These are phyloP conservation scores for Trichopria drosophilae DNA, from an alignment of 2,888 invertebrate species.

Conservation along the genomic window DNA sequence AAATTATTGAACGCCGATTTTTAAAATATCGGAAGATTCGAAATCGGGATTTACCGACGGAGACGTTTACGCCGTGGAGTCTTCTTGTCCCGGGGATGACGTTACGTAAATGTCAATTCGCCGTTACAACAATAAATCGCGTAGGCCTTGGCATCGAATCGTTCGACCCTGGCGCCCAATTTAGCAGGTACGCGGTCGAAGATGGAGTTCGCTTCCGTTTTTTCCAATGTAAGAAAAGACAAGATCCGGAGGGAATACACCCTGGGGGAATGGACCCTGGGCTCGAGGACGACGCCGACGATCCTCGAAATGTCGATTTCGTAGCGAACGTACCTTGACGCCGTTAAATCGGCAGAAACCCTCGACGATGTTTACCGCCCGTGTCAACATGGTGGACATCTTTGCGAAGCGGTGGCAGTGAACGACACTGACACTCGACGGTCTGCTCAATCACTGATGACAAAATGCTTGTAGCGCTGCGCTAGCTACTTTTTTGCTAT, in stretches of 20 bases:
- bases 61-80: too few relatives aligned
- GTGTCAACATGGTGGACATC: conserved; percentile 80
- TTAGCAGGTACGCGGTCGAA: conserved; percentile 56
- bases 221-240: too few relatives aligned
- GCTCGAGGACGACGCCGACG: background rate
- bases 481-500: too few relatives aligned
- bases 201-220: conserved; percentile 48
- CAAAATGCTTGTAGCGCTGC: too few relatives aligned
- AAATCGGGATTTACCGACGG: too few relatives aligned
- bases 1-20: too few relatives aligned
- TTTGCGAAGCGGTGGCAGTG: conserved; percentile 57
- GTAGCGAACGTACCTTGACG: conserved; percentile 66
- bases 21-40: too few relatives aligned
- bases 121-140: conserved; percentile 10
- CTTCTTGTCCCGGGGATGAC: background rate
- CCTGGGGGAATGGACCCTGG: background rate
- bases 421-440: too few relatives aligned
- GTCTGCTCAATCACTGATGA: too few relatives aligned
- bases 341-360: conserved; percentile 70
- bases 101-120: conserved; percentile 13
- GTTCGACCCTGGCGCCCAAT: conserved; percentile 56
- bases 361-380: conserved; percentile 71
- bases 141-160: conserved; percentile 50
- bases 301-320: background rate
- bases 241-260: conserved; percentile 17